Evolutionary conservation across 1,140 invertebrate species (phyloP), one percentile per base, ranked within the genome.

Genomic region (Whitmania pigra): DNA sequence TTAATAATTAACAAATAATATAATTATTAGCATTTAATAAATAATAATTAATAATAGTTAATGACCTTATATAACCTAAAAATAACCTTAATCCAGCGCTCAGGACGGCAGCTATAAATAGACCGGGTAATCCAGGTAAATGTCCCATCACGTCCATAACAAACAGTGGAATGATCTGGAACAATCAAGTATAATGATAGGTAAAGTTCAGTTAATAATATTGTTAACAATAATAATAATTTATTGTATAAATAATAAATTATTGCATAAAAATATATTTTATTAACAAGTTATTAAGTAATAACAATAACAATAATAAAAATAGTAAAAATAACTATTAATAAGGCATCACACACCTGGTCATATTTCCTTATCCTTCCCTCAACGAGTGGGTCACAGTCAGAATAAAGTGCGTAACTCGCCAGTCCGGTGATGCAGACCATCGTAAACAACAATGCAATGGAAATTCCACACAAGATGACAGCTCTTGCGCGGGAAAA

Each of bases 51-150:
- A 36, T 36, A 36, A 36, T 36, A 36, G 31, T 3, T 3, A 2
- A 36, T 36, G 31, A 36, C n/a, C n/a, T n/a, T n/a, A n/a, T n/a
- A 36, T 36, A 6, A 36, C 31, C 2, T 36, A 36, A 36, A 6
- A 36, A n/a, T n/a, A 63, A 88, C 87, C 87, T 92, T 0, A 94
- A 83, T 0, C 89, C 88, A 1, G 89, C 91, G 77, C 88, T 90
- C 75, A 92, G 91, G 57, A 92, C 88, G 60, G 90, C 90, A 3
- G 91, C 89, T 0, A 94, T 89, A 79, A 96, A 94, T 73, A 96
- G 87, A 13, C 93, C 92, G 0, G 90, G 87, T 7, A 94, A 79
- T 0, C 90, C 90, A 4, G 85, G 87, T 17, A 87, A 80, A 29
- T 85, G 75, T 75, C 89, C 88, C 82, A 93, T 86, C 11, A 86